A percentile compares a stretch with the other conserved stretches of the same genome.
These are phyloP conservation scores for Drosophila greeni DNA, from an alignment of 2,888 invertebrate genomes.

Conservation along the genomic window DNA sequence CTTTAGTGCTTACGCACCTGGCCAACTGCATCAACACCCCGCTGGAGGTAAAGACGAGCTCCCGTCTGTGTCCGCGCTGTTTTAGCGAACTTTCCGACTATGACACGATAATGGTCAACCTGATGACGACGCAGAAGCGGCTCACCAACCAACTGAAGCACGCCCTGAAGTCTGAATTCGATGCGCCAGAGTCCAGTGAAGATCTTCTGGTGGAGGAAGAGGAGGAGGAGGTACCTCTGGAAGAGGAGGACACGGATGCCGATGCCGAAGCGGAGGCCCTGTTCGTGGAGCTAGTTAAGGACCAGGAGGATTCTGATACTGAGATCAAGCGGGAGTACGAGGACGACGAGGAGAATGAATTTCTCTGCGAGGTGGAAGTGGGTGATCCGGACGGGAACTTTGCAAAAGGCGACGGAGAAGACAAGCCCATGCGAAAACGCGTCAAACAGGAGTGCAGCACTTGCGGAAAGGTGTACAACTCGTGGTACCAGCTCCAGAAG, in stretches of 20 bases:
- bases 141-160: constrained; percentile 66
- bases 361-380: constrained; percentile 40
- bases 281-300: constrained; percentile 62
- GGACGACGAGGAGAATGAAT: constrained; percentile 51
- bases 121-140: constrained; percentile 71
- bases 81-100: constrained; percentile 70
- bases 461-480: constrained; percentile 61
- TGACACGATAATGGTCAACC: constrained; percentile 74
- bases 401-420: constrained; percentile 34
- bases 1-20: constrained; percentile 71
- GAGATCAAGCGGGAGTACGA: constrained; percentile 56
- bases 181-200: constrained; percentile 33
- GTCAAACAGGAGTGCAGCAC: constrained; percentile 54
- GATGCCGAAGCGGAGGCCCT: constrained; percentile 60
- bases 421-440: constrained; percentile 50
- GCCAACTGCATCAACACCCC: constrained; percentile 74
- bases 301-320: constrained; percentile 42
- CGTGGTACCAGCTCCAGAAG: constrained; percentile 68
- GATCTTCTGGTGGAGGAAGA: constrained; percentile 48
- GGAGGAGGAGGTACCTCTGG: constrained; percentile 40
- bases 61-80: constrained; percentile 69
- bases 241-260: constrained; percentile 48
- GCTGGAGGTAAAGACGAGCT: constrained; percentile 56
- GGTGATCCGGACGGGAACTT: constrained; percentile 29
- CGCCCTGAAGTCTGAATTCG: constrained; percentile 60